A percentile compares a stretch with the other conserved stretches of the same genome.
Conservation (phyloP, 2,888 invertebrate species). For the Rhaphigaster nebulosa region DNA sequence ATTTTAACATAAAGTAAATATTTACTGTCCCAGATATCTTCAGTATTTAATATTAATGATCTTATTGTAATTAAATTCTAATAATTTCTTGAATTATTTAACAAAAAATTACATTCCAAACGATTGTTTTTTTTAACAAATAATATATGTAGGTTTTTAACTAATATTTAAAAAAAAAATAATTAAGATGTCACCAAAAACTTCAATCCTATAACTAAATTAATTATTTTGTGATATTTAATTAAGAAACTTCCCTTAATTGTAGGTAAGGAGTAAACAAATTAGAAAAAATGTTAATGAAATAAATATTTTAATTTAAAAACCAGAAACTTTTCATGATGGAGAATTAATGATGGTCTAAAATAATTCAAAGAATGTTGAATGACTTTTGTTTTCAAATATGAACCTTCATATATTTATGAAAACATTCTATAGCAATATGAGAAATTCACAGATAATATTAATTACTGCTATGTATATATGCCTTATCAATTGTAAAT, state of each 20-base stretch:
- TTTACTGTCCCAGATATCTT: too few relatives aligned
- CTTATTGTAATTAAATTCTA: not conserved
- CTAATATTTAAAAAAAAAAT: not conserved
- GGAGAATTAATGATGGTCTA: not conserved
- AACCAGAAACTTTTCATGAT: too few relatives aligned
- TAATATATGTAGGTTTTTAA: not conserved
- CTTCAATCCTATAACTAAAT: not conserved
- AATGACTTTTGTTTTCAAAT: not conserved
- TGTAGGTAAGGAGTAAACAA: not conserved
- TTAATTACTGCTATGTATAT: constrained; percentile 1
- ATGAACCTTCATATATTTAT: not conserved
- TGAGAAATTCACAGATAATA: not conserved
- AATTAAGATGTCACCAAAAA: not conserved
- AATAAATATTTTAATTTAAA: too few relatives aligned
- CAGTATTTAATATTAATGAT: not conserved
- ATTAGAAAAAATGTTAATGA: too few relatives aligned
- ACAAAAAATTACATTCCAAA: not conserved
- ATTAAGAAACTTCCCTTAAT: not conserved
- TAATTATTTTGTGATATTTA: too few relatives aligned
- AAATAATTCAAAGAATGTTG: not conserved
- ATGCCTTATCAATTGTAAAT: constrained; percentile 23
- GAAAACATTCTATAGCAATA: not conserved
- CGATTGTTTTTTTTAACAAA: not conserved
- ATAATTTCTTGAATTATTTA: not conserved
- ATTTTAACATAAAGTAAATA: not conserved